phyloP scores from a whole-genome alignment of 2,113 vertebrate species.

The Mustela nigripes region DNA sequence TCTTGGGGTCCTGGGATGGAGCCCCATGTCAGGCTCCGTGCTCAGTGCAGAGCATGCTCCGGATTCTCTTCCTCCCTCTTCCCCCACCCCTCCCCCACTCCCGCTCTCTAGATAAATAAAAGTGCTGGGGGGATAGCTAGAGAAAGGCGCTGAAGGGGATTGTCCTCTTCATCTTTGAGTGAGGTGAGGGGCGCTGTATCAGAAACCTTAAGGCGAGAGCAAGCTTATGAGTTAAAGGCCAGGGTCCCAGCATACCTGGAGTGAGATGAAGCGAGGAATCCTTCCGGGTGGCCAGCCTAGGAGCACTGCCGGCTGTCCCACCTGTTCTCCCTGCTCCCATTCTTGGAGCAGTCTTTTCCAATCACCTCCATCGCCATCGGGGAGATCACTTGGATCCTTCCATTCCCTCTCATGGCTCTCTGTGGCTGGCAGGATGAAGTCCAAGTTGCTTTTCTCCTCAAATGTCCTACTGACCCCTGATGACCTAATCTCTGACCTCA shows the following conservation, averaged over 20 bases:
- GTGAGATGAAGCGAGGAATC: not conserved
- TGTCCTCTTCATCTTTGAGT: not conserved
- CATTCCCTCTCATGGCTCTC: not conserved
- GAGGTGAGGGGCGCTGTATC: fast-evolving
- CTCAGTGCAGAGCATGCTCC: not conserved
- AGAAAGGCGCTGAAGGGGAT: not conserved
- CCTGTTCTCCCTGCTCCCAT: not conserved
- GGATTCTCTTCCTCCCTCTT: not conserved
- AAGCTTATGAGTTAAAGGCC: not conserved
- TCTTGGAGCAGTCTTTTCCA: not conserved
- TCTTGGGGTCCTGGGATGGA: not conserved
- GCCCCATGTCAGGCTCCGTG: not conserved
- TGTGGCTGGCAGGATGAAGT: not conserved
- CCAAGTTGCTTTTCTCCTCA: not conserved
- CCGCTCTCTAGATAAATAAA: not conserved
- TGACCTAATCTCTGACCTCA: not conserved
- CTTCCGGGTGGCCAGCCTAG: not conserved
- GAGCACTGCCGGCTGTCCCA: not conserved
- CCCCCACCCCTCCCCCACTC: not conserved
- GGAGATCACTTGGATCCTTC: not conserved
- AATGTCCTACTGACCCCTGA: not conserved
- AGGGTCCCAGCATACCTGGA: no score
- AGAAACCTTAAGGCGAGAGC: not conserved
- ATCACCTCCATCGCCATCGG: not conserved
- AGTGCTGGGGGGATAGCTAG: not conserved